phyloP scores from a whole-genome alignment of 2,113 vertebrate genomes.

The Xiphophorus hellerii region DNA sequence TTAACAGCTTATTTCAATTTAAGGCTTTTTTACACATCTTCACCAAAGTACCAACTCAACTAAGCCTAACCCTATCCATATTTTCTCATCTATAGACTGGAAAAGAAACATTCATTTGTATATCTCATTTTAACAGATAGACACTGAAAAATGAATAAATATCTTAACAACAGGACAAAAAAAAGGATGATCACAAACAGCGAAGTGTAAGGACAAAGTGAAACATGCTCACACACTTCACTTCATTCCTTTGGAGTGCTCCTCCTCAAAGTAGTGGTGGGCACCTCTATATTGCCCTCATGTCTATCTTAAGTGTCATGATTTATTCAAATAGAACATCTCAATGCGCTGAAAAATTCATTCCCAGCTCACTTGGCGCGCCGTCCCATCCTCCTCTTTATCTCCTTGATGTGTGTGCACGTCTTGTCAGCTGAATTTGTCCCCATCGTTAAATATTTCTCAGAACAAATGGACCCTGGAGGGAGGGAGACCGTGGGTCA shows the following conservation, averaged over 20 bases:
- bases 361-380: constrained; percentile 74
- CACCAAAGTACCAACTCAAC: no score
- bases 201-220: constrained; percentile 11
- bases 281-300: constrained; percentile 74
- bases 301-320: constrained; percentile 84
- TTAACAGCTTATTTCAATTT: no score
- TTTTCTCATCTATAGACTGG: background rate
- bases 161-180: background rate
- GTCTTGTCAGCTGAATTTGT: constrained; percentile 81
- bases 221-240: constrained; percentile 16
- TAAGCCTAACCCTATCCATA: no score
- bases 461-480: constrained; percentile 84
- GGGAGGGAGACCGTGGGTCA: constrained; percentile 61
- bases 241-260: constrained; percentile 60
- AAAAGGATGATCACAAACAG: constrained; percentile 9
- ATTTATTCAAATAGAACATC: constrained; percentile 90
- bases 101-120: constrained; percentile 34
- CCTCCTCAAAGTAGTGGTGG: constrained; percentile 60
- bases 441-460: constrained; percentile 87
- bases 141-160: constrained; percentile 13
- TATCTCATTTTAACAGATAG: constrained; percentile 12
- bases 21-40: no score
- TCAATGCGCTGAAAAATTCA: constrained; percentile 88
- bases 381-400: constrained; percentile 78
- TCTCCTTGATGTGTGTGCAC: constrained; percentile 60